Conservation (phyloP, 2,113 vertebrate genomes). For the Capreolus pygargus region DNA sequence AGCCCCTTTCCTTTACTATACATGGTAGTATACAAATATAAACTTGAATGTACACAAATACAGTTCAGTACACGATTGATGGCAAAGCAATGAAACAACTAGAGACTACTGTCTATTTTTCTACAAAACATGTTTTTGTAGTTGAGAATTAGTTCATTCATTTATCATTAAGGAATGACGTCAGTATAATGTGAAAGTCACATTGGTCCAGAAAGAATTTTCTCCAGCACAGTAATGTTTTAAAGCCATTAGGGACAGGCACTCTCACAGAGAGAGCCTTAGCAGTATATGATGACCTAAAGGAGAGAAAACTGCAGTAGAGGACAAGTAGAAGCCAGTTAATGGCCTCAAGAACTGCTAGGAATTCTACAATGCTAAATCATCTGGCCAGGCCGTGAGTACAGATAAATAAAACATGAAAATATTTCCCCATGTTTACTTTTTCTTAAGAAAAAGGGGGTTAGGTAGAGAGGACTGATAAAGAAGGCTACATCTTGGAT, state of each 20-base stretch:
- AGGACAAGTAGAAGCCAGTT: neutral
- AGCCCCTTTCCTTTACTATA: neutral
- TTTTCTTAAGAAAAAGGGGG: neutral
- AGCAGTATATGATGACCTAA: neutral
- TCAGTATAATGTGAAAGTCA: constrained; percentile 4
- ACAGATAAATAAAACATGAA: neutral
- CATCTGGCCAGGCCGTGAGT: neutral
- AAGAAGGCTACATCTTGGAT: neutral
- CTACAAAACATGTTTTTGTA: neutral
- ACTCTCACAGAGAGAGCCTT: neutral
- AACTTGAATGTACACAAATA: neutral
- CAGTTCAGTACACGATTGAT: neutral
- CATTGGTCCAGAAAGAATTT: neutral
- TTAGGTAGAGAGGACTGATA: neutral
- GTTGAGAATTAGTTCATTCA: neutral
- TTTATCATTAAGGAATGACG: neutral
- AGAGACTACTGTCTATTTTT: neutral
- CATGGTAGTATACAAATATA: neutral
- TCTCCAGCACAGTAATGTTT: neutral
- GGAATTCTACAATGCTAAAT: neutral
- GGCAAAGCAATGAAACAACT: neutral
- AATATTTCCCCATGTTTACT: neutral
- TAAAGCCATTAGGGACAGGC: neutral
- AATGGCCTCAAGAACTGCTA: neutral
- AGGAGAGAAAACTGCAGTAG: neutral